Evolutionary conservation across 2,888 invertebrate genomes (phyloP), one percentile per base, ranked within the genome.

Genomic region (Drosophila flavopinicola): DNA sequence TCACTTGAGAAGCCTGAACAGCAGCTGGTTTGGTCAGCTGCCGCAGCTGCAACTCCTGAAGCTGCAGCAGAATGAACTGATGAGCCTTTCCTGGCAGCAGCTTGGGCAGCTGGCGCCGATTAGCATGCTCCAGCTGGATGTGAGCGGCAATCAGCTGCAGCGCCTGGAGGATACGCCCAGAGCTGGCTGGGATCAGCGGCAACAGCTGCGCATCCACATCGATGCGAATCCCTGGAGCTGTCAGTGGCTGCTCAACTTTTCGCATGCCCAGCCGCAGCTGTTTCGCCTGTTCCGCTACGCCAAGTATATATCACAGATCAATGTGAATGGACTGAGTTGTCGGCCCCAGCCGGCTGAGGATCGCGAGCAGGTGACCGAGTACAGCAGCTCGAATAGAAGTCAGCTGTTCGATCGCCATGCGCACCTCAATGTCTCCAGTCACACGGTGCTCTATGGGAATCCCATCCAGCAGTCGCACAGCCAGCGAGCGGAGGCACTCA

Each of bases 181-280:
- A 1, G 61, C 63, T 5, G 47, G 1, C 13, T 52, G 63, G 33
- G 33, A 70, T 6, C 70, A 56, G 10, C 35, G 56, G 5, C 61
- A 48, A 23, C 66, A 78, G 38, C 44, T 88, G 20, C 84, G 72
- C n/a, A 71, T 91, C 3, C 58, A 69, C 5, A 88, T 89, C 53
- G 89, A 90, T 66, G 80, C 61, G 1, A 91, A 91, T 78, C 90
- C 89, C 0, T 91, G 90, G 91, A 88, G 88, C 44, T 91, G 91
- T 27, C 76, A 87, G 58, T 91, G 91, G 91, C 39, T 91, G 37
- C 74, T 89, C 10, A 83, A 88, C 13, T 87, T 90, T 25, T 87
- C 88, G 0, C 87, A 88, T 25, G 58, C 71, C 1, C 77, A 88
- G 25, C 90, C 90, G 4, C 88, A 90, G 33, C 76, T 88, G 24